phyloP scores from a whole-genome alignment of 2,113 vertebrate species.

The Hipposideros armiger region DNA sequence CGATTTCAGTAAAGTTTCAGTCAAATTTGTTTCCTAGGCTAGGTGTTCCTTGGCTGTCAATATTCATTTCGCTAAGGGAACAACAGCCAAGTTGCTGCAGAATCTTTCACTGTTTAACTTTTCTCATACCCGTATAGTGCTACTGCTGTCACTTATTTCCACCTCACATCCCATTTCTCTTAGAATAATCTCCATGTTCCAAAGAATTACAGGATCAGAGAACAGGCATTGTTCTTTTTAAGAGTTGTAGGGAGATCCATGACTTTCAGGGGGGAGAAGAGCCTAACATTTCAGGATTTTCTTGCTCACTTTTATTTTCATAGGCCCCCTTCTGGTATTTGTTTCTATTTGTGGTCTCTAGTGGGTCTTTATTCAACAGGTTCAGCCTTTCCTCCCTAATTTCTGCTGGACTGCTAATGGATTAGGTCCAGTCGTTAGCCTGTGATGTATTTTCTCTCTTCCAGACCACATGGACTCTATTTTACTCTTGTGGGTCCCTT shows the following conservation, averaged over 20 bases:
- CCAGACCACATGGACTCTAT: background rate
- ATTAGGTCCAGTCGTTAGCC: background rate
- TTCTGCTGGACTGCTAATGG: background rate
- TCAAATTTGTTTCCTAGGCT: background rate
- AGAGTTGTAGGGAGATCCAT: background rate
- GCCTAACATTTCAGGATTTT: background rate
- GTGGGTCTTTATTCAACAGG: background rate
- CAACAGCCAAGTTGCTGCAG: background rate
- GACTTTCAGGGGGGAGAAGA: background rate
- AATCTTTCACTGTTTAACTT: background rate
- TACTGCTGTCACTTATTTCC: background rate
- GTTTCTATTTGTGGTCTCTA: background rate
- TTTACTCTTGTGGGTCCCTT: background rate
- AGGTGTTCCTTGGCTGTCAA: background rate
- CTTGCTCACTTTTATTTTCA: background rate
- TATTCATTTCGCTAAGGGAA: background rate
- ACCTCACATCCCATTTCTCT: fast-evolving
- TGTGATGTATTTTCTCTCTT: background rate
- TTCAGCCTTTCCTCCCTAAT: background rate
- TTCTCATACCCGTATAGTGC: background rate
- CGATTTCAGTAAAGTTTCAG: background rate
- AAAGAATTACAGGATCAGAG: background rate
- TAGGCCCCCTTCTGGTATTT: background rate
- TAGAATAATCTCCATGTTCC: background rate
- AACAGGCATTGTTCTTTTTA: background rate